Evolutionary conservation across 2,888 invertebrate genomes (phyloP).

Genomic region (Lepidocyrtoides sp.): DNA sequence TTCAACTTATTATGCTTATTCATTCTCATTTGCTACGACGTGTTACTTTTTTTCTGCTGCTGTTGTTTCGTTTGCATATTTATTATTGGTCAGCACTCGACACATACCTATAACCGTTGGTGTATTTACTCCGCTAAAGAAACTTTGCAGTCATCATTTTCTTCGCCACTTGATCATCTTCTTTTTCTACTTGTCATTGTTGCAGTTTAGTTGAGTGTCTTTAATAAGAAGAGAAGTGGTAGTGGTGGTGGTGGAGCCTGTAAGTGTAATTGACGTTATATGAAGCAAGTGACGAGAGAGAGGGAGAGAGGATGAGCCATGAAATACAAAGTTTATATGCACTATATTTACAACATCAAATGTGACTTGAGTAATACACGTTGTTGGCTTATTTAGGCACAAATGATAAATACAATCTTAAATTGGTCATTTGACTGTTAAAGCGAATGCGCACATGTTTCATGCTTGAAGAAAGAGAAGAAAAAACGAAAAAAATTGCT

Average conservation of each 20-base stretch:
- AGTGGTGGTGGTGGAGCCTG: conserved; percentile 25
- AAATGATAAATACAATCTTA: conserved; percentile 74
- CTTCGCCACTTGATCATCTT: conserved; percentile 29
- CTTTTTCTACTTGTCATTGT: conserved; percentile 42
- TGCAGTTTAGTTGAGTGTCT: conserved; percentile 44
- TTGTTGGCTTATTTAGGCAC: conserved; percentile 19
- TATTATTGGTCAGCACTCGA: conserved; percentile 64
- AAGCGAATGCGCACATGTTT: conserved; percentile 51
- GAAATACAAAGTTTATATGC: background rate
- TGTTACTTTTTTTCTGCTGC: conserved; percentile 28
- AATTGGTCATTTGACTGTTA: conserved; percentile 73
- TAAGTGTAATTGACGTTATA: conserved; percentile 63
- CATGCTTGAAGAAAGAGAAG: conserved; percentile 40
- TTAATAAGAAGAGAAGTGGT: conserved; percentile 13
- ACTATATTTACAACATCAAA: background rate
- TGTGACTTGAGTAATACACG: background rate
- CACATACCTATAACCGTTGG: background rate
- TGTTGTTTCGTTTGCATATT: conserved; percentile 59
- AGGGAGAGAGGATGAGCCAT: too few species aligned
- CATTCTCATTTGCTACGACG: conserved; percentile 57
- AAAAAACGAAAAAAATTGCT: background rate
- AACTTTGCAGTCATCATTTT: background rate
- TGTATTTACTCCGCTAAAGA: background rate
- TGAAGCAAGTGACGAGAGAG: conserved; percentile 9
- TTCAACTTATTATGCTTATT: conserved; percentile 57